Evolutionary conservation across 2,888 invertebrate species (phyloP), one percentile per base, ranked within the genome.

Genomic region (Argyresthia goedartella): DNA sequence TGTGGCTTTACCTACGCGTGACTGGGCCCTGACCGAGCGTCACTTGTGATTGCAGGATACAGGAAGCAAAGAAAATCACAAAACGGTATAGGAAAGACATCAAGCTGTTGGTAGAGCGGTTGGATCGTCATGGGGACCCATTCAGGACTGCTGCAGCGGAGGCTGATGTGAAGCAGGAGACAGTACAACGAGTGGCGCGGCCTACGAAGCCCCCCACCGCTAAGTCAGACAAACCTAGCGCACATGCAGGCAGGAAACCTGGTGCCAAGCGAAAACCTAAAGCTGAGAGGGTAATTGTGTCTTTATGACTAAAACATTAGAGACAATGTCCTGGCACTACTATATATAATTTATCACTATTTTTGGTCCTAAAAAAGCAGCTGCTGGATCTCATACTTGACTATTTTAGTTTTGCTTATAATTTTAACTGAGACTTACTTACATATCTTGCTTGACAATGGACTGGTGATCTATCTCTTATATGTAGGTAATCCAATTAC

Each of bases 111-210:
- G 90, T 91, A 60, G 89, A 91, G 60, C 87, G 92, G 53, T 76
- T 93, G 58, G 92, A 92, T 69, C 88, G 86, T 57, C 90, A 92
- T 77, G 91, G 90, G 43, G 93, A 93, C 76, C 89, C 88, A 49
- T 93, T 92, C 88, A 81, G 91, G 57, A 89, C 88, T 54, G 86
- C 88, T 42, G 85, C 89, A 8, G 79, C 91, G 67, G 91, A 90
- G 58, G 85, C 89, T 44, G 88, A 88, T 10, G 70, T 77, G 9
- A 81, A 81, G 59, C 72, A 82, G 3, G 78, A 77, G 56, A 60
- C 69, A 58, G 69, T 66, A 41, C 59, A 65, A 1, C 66, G 67
- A 50, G 60, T 69, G 1, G 63, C 69, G 25, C 73, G 76, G 10
- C 61, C 68, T 8, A 63, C 63, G 14, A 82, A 81, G 62, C 60